Base-by-base conservation (phyloP, 1,140 invertebrate genomes). In the Musca domestica region DNA sequence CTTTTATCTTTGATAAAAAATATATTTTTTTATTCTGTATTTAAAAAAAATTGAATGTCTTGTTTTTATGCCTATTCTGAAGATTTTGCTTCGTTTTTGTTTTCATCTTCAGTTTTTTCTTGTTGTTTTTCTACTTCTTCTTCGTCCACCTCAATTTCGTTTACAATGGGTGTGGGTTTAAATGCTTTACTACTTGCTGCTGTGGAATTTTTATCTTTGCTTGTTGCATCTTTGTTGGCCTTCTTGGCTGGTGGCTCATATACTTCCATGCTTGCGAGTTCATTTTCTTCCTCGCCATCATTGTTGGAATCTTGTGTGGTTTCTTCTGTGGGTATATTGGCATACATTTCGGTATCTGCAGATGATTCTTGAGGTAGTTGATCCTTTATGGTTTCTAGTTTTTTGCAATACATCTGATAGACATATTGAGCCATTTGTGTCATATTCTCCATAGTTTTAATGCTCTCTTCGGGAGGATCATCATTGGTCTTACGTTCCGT, bases 341-440 rank as follows among this genome's bases (percentile, higher is more conserved):
- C 54, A 27, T 72, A 71, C 15, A 71, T 67, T 56, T 70, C 48
- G 6, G 61, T 48, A 20, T 74, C 58, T 12, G 27, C 72, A 5
- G 34, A 12, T 17, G 34, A 12, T 17, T 72, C 72, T 0, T 65
- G 74, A 5, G 77, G 77, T 66, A 84, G 81, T 27, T 82, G 83
- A 72, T 85, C 84, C 78, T 90, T 90, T 52, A 91, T 80, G 19
- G 83, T 81, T 70, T 89, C 88, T 49, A 94, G 87, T 83, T 89
- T 89, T 49, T 90, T 84, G 74, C 93, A 88, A 78, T 97, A 98
- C 78, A 94, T 89, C 73, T 95, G 89, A 83, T 94, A 96, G 1
- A 97, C 95, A 84, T 94, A 95, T 76, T 92, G 89, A 0, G 94
- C 93, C 92, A 97, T 96, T 70, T 96, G 90, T 2, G 93, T 88